These are phyloP conservation scores for Delichon dasypus DNA, from an alignment of 2,797 vertebrate species.

Conservation along the genomic window DNA sequence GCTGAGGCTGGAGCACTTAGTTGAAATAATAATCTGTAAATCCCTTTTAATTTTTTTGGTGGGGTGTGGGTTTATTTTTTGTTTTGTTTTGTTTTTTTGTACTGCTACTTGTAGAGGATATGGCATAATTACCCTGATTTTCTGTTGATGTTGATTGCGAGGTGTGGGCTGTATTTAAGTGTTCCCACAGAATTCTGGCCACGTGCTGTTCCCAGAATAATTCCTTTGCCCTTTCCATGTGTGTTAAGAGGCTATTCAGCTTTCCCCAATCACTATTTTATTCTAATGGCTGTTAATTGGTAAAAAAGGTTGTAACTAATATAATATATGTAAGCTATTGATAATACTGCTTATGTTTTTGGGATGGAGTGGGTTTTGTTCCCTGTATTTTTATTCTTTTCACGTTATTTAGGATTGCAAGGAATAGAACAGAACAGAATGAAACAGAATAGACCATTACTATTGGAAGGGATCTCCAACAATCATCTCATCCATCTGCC, in stretches of 20 bases:
- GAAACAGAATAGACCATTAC: background rate
- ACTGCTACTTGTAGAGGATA: background rate
- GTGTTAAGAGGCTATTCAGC: background rate
- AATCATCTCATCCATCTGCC: background rate
- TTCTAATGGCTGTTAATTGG: background rate
- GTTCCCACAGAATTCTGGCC: background rate
- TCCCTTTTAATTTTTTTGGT: background rate
- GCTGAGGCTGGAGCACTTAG: background rate
- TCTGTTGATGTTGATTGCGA: background rate
- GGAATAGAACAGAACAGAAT: background rate
- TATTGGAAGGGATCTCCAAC: background rate
- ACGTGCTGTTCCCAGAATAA: background rate
- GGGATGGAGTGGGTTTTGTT: background rate
- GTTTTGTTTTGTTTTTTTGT: background rate
- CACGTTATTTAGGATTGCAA: background rate
- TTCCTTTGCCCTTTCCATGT: background rate
- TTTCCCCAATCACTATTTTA: background rate
- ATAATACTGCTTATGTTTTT: background rate
- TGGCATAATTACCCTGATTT: background rate
- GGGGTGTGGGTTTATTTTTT: too few relatives aligned
- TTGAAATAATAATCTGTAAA: background rate
- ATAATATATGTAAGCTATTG: background rate
- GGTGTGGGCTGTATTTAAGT: background rate
- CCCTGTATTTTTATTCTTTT: background rate
- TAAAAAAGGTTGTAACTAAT: background rate